These are phyloP conservation scores for Tricholaema leucomelas DNA, from an alignment of 2,113 vertebrate species.

Conservation along the genomic window DNA sequence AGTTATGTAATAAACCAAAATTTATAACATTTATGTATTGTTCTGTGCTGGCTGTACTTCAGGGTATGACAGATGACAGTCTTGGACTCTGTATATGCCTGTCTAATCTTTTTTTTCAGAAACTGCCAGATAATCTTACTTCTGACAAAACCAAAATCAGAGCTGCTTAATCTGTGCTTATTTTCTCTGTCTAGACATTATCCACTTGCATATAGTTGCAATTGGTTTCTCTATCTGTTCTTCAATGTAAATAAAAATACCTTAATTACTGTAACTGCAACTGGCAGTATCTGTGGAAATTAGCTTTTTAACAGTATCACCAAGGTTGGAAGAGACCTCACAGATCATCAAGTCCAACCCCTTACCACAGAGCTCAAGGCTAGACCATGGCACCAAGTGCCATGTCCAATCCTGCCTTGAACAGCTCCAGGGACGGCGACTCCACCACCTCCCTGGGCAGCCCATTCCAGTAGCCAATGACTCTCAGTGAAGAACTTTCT, in stretches of 20 bases:
- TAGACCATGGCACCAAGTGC: too few species aligned
- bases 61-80: neutral
- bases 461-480: too few species aligned
- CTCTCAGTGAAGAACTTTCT: too few species aligned
- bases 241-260: neutral
- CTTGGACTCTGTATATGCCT: neutral
- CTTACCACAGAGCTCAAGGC: too few species aligned
- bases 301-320: too few species aligned
- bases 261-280: neutral
- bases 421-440: too few species aligned
- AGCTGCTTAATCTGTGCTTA: neutral
- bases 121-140: neutral
- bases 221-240: neutral
- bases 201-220: neutral
- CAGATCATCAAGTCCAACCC: too few species aligned
- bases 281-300: neutral
- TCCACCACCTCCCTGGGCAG: too few species aligned
- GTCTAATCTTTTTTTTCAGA: neutral
- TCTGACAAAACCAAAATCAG: neutral
- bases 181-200: neutral
- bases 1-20: neutral
- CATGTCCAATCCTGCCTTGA: too few species aligned
- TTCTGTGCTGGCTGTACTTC: neutral
- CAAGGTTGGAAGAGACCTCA: too few species aligned
- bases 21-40: neutral